Percentiles rank a stretch among this genome's conserved stretches.
phyloP scores from a whole-genome alignment of 2,113 vertebrate genomes.

The Hypanus sabinus region DNA sequence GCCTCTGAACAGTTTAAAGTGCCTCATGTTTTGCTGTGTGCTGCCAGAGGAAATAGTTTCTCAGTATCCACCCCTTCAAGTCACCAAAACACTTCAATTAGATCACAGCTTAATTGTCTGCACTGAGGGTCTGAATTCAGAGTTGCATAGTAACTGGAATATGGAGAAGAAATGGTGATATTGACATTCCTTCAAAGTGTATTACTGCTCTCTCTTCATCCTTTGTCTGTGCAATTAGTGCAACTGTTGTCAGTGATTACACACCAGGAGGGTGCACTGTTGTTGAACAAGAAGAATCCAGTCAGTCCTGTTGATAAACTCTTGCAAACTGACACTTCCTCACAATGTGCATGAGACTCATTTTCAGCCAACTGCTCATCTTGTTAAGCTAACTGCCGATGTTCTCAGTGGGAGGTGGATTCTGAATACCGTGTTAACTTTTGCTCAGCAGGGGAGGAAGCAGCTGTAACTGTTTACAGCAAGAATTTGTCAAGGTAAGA shows the following conservation, averaged over 20 bases:
- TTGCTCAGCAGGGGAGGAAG: background rate
- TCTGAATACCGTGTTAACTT: background rate
- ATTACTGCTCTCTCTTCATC: background rate
- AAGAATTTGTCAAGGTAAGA: background rate
- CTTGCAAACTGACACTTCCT: background rate
- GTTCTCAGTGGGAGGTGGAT: background rate
- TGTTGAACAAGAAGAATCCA: background rate
- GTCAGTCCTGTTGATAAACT: background rate
- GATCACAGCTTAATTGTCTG: background rate
- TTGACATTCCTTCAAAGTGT: background rate
- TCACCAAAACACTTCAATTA: background rate
- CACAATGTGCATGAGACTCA: background rate
- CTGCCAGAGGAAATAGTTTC: background rate
- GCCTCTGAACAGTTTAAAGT: background rate
- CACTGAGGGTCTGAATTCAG: background rate
- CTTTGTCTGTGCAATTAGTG: background rate
- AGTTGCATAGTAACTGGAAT: background rate
- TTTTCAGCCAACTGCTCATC: background rate
- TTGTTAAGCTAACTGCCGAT: background rate
- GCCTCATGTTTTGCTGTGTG: background rate
- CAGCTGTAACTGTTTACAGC: background rate
- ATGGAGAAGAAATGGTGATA: background rate
- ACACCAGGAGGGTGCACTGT: conserved; percentile 22
- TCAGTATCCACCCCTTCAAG: background rate
- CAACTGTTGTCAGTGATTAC: background rate